Conservation (phyloP, 2,797 vertebrate genomes). For the Rhynchotus rufescens region DNA sequence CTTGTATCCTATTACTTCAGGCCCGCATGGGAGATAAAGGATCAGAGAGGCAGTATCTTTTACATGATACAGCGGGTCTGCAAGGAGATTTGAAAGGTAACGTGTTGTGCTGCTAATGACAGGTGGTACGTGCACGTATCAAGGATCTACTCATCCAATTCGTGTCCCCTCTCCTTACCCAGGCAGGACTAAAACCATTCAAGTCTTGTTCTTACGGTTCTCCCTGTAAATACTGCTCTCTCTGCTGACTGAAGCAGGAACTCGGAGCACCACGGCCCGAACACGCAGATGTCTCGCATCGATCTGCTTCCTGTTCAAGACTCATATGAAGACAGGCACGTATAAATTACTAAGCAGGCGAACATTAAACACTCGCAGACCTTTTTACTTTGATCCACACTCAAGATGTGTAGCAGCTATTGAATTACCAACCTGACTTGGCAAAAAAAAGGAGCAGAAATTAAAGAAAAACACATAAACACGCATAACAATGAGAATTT, state of each 20-base stretch:
- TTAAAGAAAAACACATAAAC: neutral
- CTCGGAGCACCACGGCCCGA: neutral
- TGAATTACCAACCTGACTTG: neutral
- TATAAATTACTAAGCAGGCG: neutral
- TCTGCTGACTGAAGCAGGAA: neutral
- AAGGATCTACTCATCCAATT: neutral
- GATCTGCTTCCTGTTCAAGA: neutral
- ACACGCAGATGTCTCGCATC: neutral
- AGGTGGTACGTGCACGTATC: neutral
- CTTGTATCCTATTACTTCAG: neutral
- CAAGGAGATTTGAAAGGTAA: neutral
- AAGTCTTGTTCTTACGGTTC: neutral
- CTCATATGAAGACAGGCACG: neutral
- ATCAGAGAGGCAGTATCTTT: neutral
- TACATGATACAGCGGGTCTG: neutral
- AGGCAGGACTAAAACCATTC: neutral
- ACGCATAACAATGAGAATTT: neutral
- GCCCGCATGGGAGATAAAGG: too few species aligned
- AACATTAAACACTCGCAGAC: neutral
- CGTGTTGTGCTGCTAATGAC: neutral
- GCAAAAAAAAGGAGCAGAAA: neutral
- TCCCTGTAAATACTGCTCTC: neutral
- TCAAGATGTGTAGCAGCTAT: neutral
- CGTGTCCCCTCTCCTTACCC: neutral
- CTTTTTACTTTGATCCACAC: accelerated